A percentile compares a stretch with the other conserved stretches of the same genome.
phyloP scores from a whole-genome alignment of 2,113 vertebrate species.

The Sula dactylatra region DNA sequence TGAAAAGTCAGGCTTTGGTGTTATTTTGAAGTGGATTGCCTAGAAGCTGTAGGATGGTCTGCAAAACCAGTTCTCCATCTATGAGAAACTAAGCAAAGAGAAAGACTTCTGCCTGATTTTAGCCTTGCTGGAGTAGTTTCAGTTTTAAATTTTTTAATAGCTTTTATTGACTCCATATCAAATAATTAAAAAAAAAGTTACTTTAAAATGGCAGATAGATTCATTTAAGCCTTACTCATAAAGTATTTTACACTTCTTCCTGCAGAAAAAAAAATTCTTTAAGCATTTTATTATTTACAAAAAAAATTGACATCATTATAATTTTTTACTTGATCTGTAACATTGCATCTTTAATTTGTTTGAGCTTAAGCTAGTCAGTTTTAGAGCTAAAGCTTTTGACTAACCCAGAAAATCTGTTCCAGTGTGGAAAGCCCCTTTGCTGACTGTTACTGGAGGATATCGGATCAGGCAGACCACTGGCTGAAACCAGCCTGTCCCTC shows the following conservation, averaged over 20 bases:
- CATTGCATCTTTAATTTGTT: background rate
- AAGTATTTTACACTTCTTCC: background rate
- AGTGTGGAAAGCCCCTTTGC: background rate
- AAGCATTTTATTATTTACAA: background rate
- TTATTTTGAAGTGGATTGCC: background rate
- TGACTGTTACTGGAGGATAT: rapidly evolving
- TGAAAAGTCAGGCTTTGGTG: background rate
- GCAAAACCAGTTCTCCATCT: background rate
- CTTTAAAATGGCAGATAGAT: background rate
- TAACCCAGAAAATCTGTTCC: background rate
- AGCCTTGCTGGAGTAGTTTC: background rate
- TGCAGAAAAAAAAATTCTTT: background rate
- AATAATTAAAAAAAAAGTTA: background rate
- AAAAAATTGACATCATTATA: background rate
- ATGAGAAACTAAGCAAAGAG: background rate
- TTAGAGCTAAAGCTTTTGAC: background rate
- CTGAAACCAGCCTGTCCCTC: background rate
- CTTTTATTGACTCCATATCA: rapidly evolving
- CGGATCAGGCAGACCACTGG: too few species aligned
- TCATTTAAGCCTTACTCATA: background rate
- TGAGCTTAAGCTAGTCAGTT: background rate
- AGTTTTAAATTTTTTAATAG: background rate
- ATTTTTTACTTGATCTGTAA: background rate
- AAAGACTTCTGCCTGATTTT: background rate
- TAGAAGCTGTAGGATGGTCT: background rate